A percentile compares a stretch with the other conserved stretches of the same genome.
phyloP scores from a whole-genome alignment of 1,140 invertebrate genomes.

The Heliconius nattereri region DNA sequence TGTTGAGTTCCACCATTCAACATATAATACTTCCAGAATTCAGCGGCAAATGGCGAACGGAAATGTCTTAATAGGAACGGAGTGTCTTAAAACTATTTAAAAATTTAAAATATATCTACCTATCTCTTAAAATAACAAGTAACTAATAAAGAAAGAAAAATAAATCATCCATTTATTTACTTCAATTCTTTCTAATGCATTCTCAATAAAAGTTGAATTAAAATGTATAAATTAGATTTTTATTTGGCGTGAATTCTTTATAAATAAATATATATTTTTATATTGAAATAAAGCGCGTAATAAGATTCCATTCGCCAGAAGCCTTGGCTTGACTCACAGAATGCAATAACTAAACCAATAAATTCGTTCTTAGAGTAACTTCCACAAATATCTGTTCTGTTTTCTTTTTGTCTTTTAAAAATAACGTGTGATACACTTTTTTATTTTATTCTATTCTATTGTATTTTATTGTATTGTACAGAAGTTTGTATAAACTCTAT shows the following conservation, averaged over 20 bases:
- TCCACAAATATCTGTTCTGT: neutral
- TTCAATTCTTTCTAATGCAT: neutral
- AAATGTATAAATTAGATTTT: neutral
- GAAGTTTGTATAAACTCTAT: too few relatives aligned
- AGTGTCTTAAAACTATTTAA: too few relatives aligned
- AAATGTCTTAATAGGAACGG: too few relatives aligned
- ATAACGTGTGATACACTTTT: neutral
- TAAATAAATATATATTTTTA: neutral
- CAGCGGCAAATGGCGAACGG: too few relatives aligned
- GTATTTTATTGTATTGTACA: neutral
- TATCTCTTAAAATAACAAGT: too few relatives aligned
- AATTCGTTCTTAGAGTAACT: constrained; percentile 7
- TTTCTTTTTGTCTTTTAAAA: neutral
- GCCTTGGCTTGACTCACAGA: neutral
- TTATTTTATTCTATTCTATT: neutral
- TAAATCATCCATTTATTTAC: neutral
- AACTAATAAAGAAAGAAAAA: too few relatives aligned
- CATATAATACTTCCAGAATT: too few relatives aligned
- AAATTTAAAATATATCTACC: too few relatives aligned
- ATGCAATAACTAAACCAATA: constrained; percentile 14
- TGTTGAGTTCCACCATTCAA: neutral
- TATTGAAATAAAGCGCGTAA: constrained; percentile 7
- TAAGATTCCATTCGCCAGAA: constrained; percentile 8
- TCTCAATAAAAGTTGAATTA: neutral
- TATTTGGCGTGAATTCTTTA: constrained; percentile 2